Conservation (phyloP, 1,140 invertebrate genomes). For the Telenomus remus region DNA sequence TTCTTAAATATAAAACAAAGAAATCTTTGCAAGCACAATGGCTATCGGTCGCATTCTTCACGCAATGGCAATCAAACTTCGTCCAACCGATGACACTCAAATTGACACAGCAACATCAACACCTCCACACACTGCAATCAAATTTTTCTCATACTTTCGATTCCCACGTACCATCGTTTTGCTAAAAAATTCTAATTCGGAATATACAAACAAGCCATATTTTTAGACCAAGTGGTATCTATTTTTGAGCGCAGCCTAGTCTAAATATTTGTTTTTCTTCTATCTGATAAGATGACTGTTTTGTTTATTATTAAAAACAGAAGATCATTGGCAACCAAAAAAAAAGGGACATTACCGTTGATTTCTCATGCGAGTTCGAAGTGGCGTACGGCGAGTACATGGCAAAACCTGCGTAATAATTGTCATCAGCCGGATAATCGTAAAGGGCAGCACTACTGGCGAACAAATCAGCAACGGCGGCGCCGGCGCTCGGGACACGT, state of each 20-base stretch:
- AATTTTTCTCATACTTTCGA: too few species aligned
- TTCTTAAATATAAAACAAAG: conserved; percentile 7
- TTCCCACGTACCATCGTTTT: too few species aligned
- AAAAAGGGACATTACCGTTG: conserved; percentile 12
- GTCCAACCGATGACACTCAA: not conserved
- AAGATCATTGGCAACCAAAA: too few species aligned
- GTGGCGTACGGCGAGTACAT: conserved; percentile 62
- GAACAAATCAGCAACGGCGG: conserved; percentile 32
- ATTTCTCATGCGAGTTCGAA: conserved; percentile 18
- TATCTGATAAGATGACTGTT: too few species aligned
- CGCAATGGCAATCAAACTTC: not conserved
- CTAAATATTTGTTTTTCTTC: too few species aligned
- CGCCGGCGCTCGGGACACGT: conserved; percentile 63
- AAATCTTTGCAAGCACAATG: not conserved
- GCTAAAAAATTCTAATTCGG: too few species aligned
- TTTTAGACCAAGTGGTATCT: too few species aligned
- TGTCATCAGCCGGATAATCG: conserved; percentile 64
- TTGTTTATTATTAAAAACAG: too few species aligned
- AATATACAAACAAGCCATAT: too few species aligned
- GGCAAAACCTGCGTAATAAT: conserved; percentile 63
- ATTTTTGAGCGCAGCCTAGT: too few species aligned
- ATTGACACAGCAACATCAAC: not conserved
- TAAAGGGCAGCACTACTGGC: conserved; percentile 35
- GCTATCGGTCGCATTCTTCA: not conserved
- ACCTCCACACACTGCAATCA: too few species aligned